These are phyloP conservation scores for Bolborhynchus lineola DNA, from an alignment of 2,113 vertebrate genomes.

Conservation along the genomic window DNA sequence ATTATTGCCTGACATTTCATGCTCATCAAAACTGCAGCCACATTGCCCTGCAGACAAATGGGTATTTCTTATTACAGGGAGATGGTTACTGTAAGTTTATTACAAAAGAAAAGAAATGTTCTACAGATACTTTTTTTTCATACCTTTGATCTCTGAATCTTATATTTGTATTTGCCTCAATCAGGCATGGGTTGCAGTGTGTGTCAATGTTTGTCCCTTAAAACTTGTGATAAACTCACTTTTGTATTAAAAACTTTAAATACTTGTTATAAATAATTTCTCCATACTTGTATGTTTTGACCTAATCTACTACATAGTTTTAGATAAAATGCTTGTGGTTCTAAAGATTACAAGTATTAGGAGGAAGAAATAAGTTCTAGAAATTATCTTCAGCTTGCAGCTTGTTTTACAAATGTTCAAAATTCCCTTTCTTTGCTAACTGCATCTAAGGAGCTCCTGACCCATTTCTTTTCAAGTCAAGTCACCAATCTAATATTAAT, in stretches of 20 bases:
- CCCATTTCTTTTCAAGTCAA: slow-evolving; percentile 49
- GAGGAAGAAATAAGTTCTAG: slow-evolving; percentile 53
- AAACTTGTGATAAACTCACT: slow-evolving; percentile 34
- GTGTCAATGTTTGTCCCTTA: slow-evolving; percentile 33
- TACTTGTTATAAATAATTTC: slow-evolving; percentile 50
- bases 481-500: slow-evolving; percentile 49
- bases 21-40: not conserved
- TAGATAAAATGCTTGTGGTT: slow-evolving; percentile 58
- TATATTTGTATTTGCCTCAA: slow-evolving; percentile 55
- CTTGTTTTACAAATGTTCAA: slow-evolving; percentile 70
- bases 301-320: slow-evolving; percentile 64
- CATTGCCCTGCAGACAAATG: not conserved
- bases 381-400: slow-evolving; percentile 73
- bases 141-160: slow-evolving; percentile 26
- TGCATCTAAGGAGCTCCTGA: slow-evolving; percentile 40
- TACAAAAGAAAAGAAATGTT: not conserved
- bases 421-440: slow-evolving; percentile 42
- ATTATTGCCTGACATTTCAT: not conserved
- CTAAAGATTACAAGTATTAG: slow-evolving; percentile 65
- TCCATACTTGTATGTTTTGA: slow-evolving; percentile 61
- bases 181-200: not conserved
- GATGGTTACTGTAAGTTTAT: not conserved
- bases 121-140: not conserved
- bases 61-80: not conserved
- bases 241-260: slow-evolving; percentile 69